Evolutionary conservation across 2,797 vertebrate genomes (phyloP).

Genomic region (Pygocentrus nattereri): DNA sequence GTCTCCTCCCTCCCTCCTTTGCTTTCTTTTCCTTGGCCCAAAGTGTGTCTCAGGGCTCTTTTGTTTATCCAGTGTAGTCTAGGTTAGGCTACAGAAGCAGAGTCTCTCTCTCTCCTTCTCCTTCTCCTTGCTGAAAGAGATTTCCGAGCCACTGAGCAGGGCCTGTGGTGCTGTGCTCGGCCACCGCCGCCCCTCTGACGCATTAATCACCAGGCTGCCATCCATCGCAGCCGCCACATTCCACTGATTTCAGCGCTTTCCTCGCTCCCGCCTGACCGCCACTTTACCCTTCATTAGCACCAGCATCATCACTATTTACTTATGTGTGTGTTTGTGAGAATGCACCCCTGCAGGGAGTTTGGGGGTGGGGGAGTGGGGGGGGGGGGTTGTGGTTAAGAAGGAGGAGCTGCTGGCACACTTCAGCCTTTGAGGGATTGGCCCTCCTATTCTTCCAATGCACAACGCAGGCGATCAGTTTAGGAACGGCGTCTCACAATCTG

Average conservation of each 20-base stretch:
- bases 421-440: slow-evolving; percentile 8
- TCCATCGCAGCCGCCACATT: slow-evolving; percentile 66
- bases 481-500: slow-evolving; percentile 8
- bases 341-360: slow-evolving; percentile 40
- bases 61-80: slow-evolving; percentile 12
- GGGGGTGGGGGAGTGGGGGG: slow-evolving; percentile 15
- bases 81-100: background rate
- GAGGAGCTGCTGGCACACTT: background rate
- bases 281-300: slow-evolving; percentile 77
- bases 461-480: slow-evolving; percentile 8
- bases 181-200: slow-evolving; percentile 73
- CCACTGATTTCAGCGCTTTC: slow-evolving; percentile 63
- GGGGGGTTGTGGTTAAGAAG: background rate
- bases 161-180: slow-evolving; percentile 62
- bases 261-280: slow-evolving; percentile 72
- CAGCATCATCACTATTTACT: slow-evolving; percentile 64
- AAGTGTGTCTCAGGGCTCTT: background rate
- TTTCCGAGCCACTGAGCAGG: slow-evolving; percentile 71
- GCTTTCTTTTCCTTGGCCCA: background rate
- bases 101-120: background rate
- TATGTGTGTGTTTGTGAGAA: slow-evolving; percentile 66
- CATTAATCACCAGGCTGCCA: slow-evolving; percentile 76
- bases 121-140: slow-evolving; percentile 66
- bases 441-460: background rate
- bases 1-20: background rate